Conservation (phyloP, 1,140 invertebrate genomes). For the Acromyrmex heyeri region DNA sequence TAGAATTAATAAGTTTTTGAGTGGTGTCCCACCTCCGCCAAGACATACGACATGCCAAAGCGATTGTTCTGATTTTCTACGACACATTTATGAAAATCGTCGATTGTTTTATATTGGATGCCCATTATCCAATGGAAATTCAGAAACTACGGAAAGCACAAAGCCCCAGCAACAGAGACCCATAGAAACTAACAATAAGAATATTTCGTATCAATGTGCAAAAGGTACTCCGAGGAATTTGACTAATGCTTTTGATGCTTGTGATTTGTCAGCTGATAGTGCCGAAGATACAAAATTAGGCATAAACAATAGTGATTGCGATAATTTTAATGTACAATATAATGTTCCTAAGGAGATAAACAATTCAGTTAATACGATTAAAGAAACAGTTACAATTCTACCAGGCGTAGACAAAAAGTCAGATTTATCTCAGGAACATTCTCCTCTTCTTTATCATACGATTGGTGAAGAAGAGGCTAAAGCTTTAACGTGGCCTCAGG, state of each 20-base stretch:
- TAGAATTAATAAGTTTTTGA: constrained; percentile 82
- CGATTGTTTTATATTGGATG: constrained; percentile 82
- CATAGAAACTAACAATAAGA: constrained; percentile 46
- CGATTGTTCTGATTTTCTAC: constrained; percentile 89
- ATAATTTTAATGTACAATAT: constrained; percentile 68
- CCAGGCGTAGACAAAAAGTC: not conserved
- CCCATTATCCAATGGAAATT: constrained; percentile 70
- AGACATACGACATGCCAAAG: constrained; percentile 89
- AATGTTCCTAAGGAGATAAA: constrained; percentile 57
- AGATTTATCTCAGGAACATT: constrained; percentile 62
- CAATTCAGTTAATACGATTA: not conserved
- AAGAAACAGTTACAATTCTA: constrained; percentile 8
- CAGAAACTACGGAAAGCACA: constrained; percentile 67
- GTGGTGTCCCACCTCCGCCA: constrained; percentile 89
- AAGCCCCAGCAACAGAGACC: constrained; percentile 33
- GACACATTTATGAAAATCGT: constrained; percentile 83
- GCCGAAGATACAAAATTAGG: not conserved
- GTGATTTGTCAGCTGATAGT: constrained; percentile 68
- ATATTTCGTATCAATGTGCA: constrained; percentile 51
- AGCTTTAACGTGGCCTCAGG: constrained; percentile 86
- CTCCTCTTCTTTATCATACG: constrained; percentile 74
- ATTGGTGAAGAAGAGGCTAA: constrained; percentile 79
- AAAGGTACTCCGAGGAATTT: constrained; percentile 77
- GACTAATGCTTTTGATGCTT: constrained; percentile 79
- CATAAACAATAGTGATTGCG: constrained; percentile 9